Percentiles rank a stretch among this genome's conserved stretches.
Conservation (phyloP, 2,888 invertebrate species). For the Hofmannophila pseudospretella region DNA sequence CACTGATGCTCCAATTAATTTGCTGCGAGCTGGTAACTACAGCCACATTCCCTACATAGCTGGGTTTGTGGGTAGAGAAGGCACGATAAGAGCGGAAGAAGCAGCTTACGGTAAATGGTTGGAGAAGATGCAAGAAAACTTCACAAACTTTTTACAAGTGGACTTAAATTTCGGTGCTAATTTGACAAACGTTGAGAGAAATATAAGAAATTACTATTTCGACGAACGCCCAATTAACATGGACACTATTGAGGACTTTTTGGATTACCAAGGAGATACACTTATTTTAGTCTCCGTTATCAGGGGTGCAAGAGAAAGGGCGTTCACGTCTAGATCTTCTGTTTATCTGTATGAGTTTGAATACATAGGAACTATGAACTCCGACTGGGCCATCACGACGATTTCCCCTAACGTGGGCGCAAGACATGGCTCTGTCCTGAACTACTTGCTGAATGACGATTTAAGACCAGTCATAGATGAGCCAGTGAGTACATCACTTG, state of each 20-base stretch:
- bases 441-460: slow-evolving; percentile 53
- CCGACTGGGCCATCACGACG: slow-evolving; percentile 45
- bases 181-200: slow-evolving; percentile 25
- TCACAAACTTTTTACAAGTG: slow-evolving; percentile 50
- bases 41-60: slow-evolving; percentile 52
- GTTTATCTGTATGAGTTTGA: slow-evolving; percentile 54
- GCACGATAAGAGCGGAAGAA: slow-evolving; percentile 49
- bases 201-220: slow-evolving; percentile 51
- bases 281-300: slow-evolving; percentile 47
- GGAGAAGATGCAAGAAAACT: slow-evolving; percentile 47
- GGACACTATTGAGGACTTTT: slow-evolving; percentile 49
- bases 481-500: slow-evolving; percentile 28
- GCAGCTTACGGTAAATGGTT: slow-evolving; percentile 42
- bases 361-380: slow-evolving; percentile 45
- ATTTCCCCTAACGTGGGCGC: slow-evolving; percentile 47
- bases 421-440: slow-evolving; percentile 51
- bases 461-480: slow-evolving; percentile 29
- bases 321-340: slow-evolving; percentile 33
- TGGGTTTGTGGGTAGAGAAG: slow-evolving; percentile 55
- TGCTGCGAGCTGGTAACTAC: slow-evolving; percentile 47
- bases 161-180: slow-evolving; percentile 42
- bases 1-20: slow-evolving; percentile 45
- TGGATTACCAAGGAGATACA: slow-evolving; percentile 59
- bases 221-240: slow-evolving; percentile 32
- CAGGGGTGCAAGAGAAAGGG: slow-evolving; percentile 47